phyloP scores from a whole-genome alignment of 2,888 invertebrate species.

The Chironomus riparius region DNA sequence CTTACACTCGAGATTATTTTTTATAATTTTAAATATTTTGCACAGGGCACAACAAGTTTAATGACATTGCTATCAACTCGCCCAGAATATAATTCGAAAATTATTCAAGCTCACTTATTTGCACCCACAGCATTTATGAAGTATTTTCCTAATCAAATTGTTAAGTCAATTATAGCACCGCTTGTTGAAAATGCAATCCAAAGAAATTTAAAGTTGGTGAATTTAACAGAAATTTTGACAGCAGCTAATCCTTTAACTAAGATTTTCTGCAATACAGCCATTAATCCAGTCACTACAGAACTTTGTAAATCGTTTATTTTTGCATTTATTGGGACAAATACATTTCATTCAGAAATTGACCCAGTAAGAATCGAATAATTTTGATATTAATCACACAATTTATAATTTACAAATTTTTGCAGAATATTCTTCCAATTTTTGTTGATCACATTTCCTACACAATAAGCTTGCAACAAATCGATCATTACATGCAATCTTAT shows the following conservation, averaged over 20 bases:
- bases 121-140: neutral
- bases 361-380: too few species aligned
- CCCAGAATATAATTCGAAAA: constrained; percentile 47
- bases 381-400: too few species aligned
- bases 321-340: neutral
- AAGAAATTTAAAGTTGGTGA: neutral
- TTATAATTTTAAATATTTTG: too few species aligned
- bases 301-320: neutral
- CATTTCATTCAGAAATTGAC: neutral
- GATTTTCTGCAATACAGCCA: neutral
- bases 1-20: too few species aligned
- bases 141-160: neutral
- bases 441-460: neutral
- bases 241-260: neutral
- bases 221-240: neutral
- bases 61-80: constrained; percentile 55
- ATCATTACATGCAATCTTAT: neutral
- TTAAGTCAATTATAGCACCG: neutral
- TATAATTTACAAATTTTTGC: too few species aligned
- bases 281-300: neutral
- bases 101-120: constrained; percentile 14
- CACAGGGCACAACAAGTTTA: constrained; percentile 58
- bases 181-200: neutral
- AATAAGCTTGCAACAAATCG: neutral
- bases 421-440: neutral